Base-by-base conservation (phyloP, 2,113 vertebrate species). In the Columba livia region DNA sequence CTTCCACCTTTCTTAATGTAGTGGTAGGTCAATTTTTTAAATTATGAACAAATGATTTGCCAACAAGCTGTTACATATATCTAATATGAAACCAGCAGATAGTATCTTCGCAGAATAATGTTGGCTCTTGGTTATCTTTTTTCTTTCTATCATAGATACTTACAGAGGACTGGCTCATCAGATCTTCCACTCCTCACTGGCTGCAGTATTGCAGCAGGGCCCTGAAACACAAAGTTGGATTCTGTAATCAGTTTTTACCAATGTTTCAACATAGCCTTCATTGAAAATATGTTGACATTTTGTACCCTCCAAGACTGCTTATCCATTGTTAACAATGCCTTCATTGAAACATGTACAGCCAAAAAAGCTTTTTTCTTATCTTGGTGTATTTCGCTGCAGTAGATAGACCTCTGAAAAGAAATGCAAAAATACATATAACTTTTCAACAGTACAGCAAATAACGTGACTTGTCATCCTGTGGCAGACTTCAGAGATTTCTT, bases 241-340 rank as follows among this genome's bases (percentile, higher is more conserved):
- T 94, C 78, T 89, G 15, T 86, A 94, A 86, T 74, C 84, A 79
- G 53, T 93, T 90, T 94, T 94, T 73, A 79, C 88, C 85, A 80
- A 44, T 89, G 93, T 93, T 97, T 95, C 96, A 91, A 90, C 69
- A 85, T 7, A 85, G 69, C 51, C n/a, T 60, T 57, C 66, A 28
- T 12, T 95, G 94, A 96, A 97, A 93, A 62, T 60, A 93, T 73
- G 89, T 94, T 93, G 71, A 93, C 74, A 85, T 77, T 90, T 94
- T 93, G 96, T 94, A 88, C 69, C 82, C 53, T 93, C 44, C 2
- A 51, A 57, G 60, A 72, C 48, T 84, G 67, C 88, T 94, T 97
- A 88, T 88, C 67, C 87, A 34, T 31, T 75, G 65, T 62, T 88
- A 96, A 96, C 90, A 96, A 95, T 84, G 88, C 66, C 73, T 47